A percentile compares a stretch with the other conserved stretches of the same genome.
Conservation (phyloP, 2,113 vertebrate genomes). For the Cebus imitator region DNA sequence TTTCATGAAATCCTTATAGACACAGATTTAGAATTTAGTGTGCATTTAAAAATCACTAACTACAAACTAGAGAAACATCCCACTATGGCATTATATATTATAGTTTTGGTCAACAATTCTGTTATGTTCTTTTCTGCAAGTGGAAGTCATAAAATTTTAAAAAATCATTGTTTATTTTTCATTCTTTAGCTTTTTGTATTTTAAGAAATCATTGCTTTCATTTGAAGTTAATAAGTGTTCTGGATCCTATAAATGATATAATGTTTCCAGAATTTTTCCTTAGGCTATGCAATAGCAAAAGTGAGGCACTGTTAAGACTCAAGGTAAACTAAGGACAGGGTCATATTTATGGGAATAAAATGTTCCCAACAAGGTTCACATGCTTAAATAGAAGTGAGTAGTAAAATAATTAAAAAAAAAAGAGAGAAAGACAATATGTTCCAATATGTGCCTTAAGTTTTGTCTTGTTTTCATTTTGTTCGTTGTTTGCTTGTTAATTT, state of each 20-base stretch:
- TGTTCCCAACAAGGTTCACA: not conserved
- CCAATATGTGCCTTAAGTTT: not conserved
- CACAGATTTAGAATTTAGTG: not conserved
- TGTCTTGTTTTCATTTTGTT: not conserved
- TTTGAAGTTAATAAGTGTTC: slow-evolving; percentile 40
- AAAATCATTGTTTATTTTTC: not conserved
- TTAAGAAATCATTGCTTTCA: not conserved
- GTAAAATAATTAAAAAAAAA: not conserved
- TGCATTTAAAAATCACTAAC: not conserved
- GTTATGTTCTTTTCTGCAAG: not conserved
- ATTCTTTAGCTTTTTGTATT: slow-evolving; percentile 20
- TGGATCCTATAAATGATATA: slow-evolving; percentile 56
- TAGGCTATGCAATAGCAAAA: not conserved
- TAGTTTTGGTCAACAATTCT: not conserved
- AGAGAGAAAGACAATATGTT: not conserved
- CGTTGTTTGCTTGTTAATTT: not conserved
- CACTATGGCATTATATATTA: not conserved
- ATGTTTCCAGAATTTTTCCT: slow-evolving; percentile 53
- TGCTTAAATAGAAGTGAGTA: not conserved
- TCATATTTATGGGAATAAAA: not conserved
- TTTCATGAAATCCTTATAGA: not conserved
- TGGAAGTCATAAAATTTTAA: not conserved
- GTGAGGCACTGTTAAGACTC: not conserved
- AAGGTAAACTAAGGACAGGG: not conserved
- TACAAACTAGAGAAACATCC: not conserved